Conservation (phyloP, 2,113 vertebrate genomes). For the Jaculus jaculus region DNA sequence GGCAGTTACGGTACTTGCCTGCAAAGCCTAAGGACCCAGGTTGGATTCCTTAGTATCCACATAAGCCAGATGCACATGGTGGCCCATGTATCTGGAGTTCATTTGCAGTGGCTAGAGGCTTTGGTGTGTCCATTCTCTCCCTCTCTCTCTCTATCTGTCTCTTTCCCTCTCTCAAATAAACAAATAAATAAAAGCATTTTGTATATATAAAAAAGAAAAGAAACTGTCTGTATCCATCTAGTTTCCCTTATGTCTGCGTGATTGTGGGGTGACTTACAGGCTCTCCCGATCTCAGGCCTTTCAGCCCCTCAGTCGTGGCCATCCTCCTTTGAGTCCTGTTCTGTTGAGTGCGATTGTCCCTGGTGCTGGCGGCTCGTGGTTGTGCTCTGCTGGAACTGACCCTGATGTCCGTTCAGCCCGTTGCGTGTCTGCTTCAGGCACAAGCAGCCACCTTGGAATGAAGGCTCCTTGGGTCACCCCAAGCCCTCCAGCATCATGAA, state of each 20-base stretch:
- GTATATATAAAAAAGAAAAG: no score
- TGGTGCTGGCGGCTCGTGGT: background rate
- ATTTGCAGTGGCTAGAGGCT: no score
- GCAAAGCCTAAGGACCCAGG: no score
- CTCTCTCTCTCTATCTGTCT: no score
- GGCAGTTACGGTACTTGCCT: no score
- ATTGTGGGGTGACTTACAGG: no score
- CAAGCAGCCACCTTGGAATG: background rate
- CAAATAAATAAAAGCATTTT: no score
- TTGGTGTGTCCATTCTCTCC: no score
- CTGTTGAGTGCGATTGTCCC: background rate
- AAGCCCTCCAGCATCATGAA: background rate
- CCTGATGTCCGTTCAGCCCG: background rate
- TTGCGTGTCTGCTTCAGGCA: background rate
- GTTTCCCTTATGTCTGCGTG: background rate
- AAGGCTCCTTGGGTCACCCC: background rate
- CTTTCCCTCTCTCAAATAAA: no score
- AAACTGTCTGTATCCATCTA: background rate
- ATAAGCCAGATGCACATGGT: no score
- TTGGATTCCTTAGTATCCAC: no score
- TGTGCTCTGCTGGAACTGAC: background rate
- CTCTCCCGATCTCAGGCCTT: background rate
- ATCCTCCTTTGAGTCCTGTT: background rate
- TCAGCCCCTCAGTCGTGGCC: fast-evolving
- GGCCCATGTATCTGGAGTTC: no score